A percentile compares a stretch with the other conserved stretches of the same genome.
These are phyloP conservation scores for Eublepharis macularius DNA, from an alignment of 2,113 vertebrate species.

Conservation along the genomic window DNA sequence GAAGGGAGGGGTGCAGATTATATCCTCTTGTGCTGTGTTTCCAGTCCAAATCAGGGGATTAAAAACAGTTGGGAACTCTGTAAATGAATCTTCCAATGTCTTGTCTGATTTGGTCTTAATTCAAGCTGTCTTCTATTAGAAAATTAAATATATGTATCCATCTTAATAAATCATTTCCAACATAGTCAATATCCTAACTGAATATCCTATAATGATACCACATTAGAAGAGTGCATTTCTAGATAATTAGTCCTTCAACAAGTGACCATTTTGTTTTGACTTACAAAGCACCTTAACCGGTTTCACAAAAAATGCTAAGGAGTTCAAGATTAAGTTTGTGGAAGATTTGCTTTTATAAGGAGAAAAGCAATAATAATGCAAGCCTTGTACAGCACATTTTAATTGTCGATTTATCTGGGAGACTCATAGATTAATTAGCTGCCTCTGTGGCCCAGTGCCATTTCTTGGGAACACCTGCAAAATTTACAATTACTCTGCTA, in stretches of 20 bases:
- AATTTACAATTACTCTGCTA: not conserved
- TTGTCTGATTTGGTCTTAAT: not conserved
- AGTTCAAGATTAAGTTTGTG: not conserved
- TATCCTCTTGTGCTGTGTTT: no score
- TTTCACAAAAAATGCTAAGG: not conserved
- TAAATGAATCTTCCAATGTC: no score
- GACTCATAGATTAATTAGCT: not conserved
- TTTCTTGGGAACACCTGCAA: not conserved
- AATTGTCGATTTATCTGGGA: not conserved
- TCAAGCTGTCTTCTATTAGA: not conserved
- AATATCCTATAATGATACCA: not conserved
- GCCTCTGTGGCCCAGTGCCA: not conserved
- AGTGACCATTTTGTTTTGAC: not conserved
- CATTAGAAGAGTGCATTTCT: not conserved
- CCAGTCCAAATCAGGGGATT: no score
- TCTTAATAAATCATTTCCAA: not conserved
- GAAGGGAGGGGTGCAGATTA: no score
- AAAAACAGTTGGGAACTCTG: no score
- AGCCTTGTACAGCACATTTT: not conserved
- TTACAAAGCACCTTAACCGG: not conserved
- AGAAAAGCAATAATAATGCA: slow-evolving; percentile 2
- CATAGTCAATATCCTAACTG: not conserved
- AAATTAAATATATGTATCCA: not conserved
- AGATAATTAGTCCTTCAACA: not conserved
- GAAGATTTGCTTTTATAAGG: not conserved